Conservation (phyloP, 1,140 invertebrate species). For the Anthonomus grandis region DNA sequence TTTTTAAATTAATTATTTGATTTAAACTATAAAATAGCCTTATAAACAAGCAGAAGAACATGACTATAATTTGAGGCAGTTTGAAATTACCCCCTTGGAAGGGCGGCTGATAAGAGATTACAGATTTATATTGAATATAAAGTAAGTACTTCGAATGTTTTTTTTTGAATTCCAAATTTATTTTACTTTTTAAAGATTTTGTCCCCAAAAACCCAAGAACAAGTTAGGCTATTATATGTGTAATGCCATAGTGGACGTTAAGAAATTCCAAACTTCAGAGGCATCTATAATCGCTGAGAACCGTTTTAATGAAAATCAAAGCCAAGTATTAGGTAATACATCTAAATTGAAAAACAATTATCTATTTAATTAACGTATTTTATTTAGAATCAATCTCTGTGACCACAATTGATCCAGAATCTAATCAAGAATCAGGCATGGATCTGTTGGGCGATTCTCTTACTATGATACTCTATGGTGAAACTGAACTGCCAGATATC, state of each 20-base stretch:
- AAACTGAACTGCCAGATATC: conserved; percentile 31
- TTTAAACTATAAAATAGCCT: too few species aligned
- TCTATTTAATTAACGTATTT: too few species aligned
- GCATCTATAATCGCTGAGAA: background rate
- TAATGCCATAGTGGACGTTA: background rate
- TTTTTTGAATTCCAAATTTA: background rate
- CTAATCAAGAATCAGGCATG: too few species aligned
- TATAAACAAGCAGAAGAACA: conserved; percentile 21
- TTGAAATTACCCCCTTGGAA: conserved; percentile 26
- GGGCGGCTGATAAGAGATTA: conserved; percentile 26
- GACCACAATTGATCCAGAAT: background rate
- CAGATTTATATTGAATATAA: conserved; percentile 26
- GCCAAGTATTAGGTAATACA: background rate
- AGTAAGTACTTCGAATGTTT: conserved; percentile 18
- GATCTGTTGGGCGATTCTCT: too few species aligned
- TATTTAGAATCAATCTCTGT: conserved; percentile 4
- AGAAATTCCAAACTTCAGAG: conserved; percentile 3
- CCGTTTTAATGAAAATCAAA: background rate
- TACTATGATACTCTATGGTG: conserved; percentile 30
- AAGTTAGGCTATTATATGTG: conserved; percentile 1
- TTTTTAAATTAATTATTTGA: too few species aligned
- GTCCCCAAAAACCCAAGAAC: conserved; percentile 8
- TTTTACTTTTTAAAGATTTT: background rate
- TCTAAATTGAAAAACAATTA: too few species aligned
- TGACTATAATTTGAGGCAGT: conserved; percentile 29